Conservation (phyloP, 2,797 vertebrate genomes). For the Enteromius trimaculatus region DNA sequence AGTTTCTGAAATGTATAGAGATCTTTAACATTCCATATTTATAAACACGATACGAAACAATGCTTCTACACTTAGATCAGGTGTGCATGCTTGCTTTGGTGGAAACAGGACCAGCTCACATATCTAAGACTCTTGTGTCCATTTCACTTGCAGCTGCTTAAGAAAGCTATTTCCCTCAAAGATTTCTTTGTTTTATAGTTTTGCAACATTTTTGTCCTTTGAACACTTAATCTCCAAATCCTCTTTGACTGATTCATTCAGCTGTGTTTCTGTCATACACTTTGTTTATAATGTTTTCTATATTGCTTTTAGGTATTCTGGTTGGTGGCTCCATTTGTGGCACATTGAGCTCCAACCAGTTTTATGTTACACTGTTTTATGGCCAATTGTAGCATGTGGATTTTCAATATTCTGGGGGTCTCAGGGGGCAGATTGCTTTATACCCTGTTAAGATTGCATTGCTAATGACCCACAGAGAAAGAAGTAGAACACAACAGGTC, state of each 20-base stretch:
- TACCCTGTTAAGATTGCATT: slow-evolving; percentile 40
- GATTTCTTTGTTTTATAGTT: slow-evolving; percentile 21
- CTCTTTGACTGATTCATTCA: slow-evolving; percentile 26
- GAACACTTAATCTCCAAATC: slow-evolving; percentile 23
- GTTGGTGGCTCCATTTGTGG: neutral
- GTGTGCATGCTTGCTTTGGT: neutral
- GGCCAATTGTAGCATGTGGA: slow-evolving; percentile 17
- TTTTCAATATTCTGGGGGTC: slow-evolving; percentile 30
- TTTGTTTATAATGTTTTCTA: slow-evolving; percentile 15
- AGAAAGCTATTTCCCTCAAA: slow-evolving; percentile 24
- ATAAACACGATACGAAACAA: neutral
- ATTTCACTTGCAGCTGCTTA: slow-evolving; percentile 9
- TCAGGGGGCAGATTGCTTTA: slow-evolving; percentile 31
- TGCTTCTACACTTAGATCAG: no score
- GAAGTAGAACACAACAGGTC: slow-evolving; percentile 30
- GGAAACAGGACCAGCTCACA: neutral
- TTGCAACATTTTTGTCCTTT: slow-evolving; percentile 17
- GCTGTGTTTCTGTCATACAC: slow-evolving; percentile 5
- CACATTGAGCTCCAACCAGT: neutral
- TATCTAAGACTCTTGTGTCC: slow-evolving; percentile 7
- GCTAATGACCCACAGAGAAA: slow-evolving; percentile 43
- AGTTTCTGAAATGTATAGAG: slow-evolving; percentile 1
- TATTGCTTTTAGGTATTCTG: neutral
- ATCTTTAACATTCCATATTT: slow-evolving; percentile 37
- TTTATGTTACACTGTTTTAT: slow-evolving; percentile 36